Evolutionary conservation across 2,113 vertebrate species (phyloP).

Genomic region (Gambusia holbrooki): DNA sequence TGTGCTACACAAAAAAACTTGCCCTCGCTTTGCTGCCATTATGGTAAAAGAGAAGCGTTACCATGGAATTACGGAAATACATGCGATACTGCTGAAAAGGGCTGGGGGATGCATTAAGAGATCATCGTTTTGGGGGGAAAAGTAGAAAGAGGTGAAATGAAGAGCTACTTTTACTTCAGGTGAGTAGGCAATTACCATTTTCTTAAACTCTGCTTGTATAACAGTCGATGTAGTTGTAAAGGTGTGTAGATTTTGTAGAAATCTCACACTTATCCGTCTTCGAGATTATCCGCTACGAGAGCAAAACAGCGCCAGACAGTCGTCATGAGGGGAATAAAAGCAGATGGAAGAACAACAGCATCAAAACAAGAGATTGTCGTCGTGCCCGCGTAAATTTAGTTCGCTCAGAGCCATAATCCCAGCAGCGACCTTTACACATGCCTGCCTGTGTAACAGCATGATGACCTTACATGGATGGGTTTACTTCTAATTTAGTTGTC

Average conservation of each 20-base stretch:
- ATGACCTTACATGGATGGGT: constrained; percentile 11
- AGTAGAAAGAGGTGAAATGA: background rate
- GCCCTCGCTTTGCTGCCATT: background rate
- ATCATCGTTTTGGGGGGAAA: background rate
- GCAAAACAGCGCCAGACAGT: background rate
- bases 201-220: background rate
- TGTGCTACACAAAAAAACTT: background rate
- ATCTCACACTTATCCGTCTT: constrained; percentile 7
- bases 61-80: constrained; percentile 76
- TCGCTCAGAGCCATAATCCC: constrained; percentile 65
- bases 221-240: background rate
- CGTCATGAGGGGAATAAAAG: constrained; percentile 3
- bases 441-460: constrained; percentile 32
- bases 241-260: background rate
- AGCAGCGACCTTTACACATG: constrained; percentile 37
- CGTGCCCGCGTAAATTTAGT: constrained; percentile 33
- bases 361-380: constrained; percentile 27
- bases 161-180: background rate
- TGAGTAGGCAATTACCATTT: constrained; percentile 12
- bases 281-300: constrained; percentile 13
- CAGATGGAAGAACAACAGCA: background rate
- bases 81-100: constrained; percentile 30
- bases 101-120: background rate
- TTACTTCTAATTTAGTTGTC: constrained; percentile 19
- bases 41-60: constrained; percentile 58